Percentiles rank a stretch among this genome's conserved stretches.
These are phyloP conservation scores for Anaspis maculata DNA, from an alignment of 2,888 invertebrate genomes.

Conservation along the genomic window DNA sequence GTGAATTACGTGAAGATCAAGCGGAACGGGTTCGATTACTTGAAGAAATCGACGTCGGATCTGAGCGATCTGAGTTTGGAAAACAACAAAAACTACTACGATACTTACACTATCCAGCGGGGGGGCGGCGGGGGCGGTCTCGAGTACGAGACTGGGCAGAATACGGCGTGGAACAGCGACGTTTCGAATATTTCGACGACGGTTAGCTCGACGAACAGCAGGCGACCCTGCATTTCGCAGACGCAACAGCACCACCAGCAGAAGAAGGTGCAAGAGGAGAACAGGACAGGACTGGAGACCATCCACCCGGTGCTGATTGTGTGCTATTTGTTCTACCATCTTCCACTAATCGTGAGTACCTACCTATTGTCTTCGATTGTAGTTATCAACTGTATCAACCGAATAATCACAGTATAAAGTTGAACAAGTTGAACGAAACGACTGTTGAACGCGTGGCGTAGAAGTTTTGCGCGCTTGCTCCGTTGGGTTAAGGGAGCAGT, in stretches of 20 bases:
- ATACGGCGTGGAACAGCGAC: conserved; percentile 36
- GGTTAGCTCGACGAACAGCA: conserved; percentile 49
- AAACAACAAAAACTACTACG: conserved; percentile 30
- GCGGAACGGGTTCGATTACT: conserved; percentile 33
- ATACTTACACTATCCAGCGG: conserved; percentile 34
- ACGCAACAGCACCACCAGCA: conserved; percentile 19
- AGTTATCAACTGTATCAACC: too few relatives aligned
- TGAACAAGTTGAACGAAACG: too few relatives aligned
- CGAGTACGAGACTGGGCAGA: conserved; percentile 17
- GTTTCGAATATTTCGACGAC: conserved; percentile 45
- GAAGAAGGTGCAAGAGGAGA: conserved; percentile 19
- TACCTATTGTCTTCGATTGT: not conserved
- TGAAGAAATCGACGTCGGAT: conserved; percentile 40
- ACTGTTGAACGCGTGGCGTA: too few relatives aligned
- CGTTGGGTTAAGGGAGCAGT: too few relatives aligned
- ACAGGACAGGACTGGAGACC: conserved; percentile 41
- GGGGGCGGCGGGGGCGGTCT: conserved; percentile 17
- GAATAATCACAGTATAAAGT: too few relatives aligned
- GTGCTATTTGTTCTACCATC: conserved; percentile 51
- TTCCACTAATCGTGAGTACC: conserved; percentile 51
- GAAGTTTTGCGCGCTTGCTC: too few relatives aligned
- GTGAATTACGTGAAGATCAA: conserved; percentile 30
- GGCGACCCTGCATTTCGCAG: conserved; percentile 43
- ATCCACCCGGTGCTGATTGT: conserved; percentile 47
- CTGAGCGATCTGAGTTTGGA: conserved; percentile 36